Evolutionary conservation across 1,140 invertebrate genomes (phyloP).

Genomic region (Hetaerina americana): DNA sequence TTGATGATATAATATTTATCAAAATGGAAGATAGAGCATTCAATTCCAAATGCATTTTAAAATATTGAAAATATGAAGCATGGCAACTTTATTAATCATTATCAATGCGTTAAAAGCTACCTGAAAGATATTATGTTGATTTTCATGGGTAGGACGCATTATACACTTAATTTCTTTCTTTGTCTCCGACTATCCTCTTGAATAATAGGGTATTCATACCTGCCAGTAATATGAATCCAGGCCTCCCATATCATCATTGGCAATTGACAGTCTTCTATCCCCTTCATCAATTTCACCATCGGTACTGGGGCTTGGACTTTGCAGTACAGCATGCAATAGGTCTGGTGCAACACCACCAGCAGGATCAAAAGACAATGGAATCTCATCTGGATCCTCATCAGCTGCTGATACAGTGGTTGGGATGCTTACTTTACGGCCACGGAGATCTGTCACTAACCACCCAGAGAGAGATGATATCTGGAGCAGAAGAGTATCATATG

Average conservation of each 20-base stretch:
- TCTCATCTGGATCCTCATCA: background rate
- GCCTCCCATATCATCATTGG: constrained; percentile 18
- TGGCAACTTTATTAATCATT: too few relatives aligned
- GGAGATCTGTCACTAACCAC: constrained; percentile 49
- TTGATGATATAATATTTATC: background rate
- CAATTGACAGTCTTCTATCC: constrained; percentile 40
- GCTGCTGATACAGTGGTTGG: background rate
- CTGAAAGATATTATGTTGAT: too few relatives aligned
- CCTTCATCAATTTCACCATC: constrained; percentile 29
- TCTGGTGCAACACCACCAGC: too few relatives aligned
- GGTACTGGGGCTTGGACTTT: background rate
- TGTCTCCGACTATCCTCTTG: too few relatives aligned
- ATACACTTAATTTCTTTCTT: too few relatives aligned
- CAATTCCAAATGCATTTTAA: background rate
- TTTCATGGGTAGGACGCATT: too few relatives aligned
- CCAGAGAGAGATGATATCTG: constrained; percentile 32
- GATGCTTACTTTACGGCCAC: background rate
- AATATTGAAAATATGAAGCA: background rate
- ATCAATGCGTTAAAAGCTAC: too few relatives aligned
- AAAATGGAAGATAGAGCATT: background rate
- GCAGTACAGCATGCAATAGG: background rate
- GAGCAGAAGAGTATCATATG: constrained; percentile 3
- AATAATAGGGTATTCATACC: too few relatives aligned
- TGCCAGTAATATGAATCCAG: background rate
- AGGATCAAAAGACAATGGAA: background rate